A percentile compares a stretch with the other conserved stretches of the same genome.
Conservation (phyloP, 2,888 invertebrate genomes). For the Erannis defoliaria region DNA sequence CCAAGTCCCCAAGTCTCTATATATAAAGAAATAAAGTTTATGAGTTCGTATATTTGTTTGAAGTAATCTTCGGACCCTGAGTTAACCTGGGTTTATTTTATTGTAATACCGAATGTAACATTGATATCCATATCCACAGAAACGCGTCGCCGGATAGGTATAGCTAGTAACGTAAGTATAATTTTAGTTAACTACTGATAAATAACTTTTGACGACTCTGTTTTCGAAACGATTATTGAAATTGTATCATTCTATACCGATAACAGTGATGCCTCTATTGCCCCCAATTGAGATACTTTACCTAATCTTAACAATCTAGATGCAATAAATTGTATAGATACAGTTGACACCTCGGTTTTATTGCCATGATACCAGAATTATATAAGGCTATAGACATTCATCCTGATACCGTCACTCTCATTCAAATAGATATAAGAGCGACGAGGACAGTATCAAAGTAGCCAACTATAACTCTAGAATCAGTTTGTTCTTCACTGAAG, state of each 20-base stretch:
- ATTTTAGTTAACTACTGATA: background rate
- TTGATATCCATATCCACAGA: no score
- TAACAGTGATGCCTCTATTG: constrained; percentile 5
- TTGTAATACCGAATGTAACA: no score
- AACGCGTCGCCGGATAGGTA: no score
- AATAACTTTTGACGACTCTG: background rate
- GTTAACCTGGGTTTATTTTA: no score
- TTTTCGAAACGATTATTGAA: background rate
- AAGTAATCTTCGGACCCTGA: no score
- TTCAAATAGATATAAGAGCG: background rate
- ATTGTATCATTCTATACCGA: background rate
- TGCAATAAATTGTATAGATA: constrained; percentile 39
- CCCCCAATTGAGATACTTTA: constrained; percentile 14
- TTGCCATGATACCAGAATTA: constrained; percentile 23
- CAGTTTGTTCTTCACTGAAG: constrained; percentile 43
- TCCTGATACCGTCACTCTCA: background rate
- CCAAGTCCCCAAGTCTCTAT: no score
- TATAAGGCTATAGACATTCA: background rate
- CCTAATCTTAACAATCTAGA: constrained; percentile 31
- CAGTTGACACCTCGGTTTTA: constrained; percentile 50
- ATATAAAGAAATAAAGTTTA: no score
- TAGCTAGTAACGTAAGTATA: background rate
- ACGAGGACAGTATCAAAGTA: background rate
- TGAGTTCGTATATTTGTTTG: no score
- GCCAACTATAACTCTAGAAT: constrained; percentile 6